phyloP scores from a whole-genome alignment of 2,113 vertebrate genomes.

The Lutjanus erythropterus region DNA sequence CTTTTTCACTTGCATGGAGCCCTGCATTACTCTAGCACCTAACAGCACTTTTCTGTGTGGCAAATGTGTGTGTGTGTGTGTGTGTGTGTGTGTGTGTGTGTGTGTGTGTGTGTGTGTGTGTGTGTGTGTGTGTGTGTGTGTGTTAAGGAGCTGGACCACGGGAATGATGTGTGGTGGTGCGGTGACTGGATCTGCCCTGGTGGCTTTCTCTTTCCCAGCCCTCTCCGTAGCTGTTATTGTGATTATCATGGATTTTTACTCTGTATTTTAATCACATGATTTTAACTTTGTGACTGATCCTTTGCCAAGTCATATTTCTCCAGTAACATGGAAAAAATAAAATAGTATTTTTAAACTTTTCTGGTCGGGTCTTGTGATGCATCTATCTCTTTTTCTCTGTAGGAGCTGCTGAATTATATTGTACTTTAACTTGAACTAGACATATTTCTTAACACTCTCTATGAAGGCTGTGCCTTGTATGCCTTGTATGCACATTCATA shows the following conservation, averaged over 20 bases:
- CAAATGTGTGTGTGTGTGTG: slow-evolving; percentile 5
- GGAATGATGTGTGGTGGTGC: slow-evolving; percentile 50
- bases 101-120: slow-evolving; percentile 17
- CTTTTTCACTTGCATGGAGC: neutral
- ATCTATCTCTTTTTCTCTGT: neutral
- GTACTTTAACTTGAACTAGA: neutral
- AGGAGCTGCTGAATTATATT: neutral
- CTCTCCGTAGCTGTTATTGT: slow-evolving; percentile 47
- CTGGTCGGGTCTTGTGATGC: neutral
- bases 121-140: slow-evolving; percentile 18
- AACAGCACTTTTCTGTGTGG: slow-evolving; percentile 22
- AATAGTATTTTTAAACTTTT: slow-evolving; percentile 21
- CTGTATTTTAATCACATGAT: slow-evolving; percentile 41
- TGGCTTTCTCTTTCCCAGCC: slow-evolving; percentile 51
- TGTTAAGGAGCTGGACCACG: slow-evolving; percentile 31
- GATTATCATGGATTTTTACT: slow-evolving; percentile 51
- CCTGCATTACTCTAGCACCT: slow-evolving; percentile 6
- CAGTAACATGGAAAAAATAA: slow-evolving; percentile 6
- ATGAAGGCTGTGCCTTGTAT: no score
- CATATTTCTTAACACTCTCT: no score
- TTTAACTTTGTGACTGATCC: slow-evolving; percentile 41
- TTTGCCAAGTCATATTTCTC: slow-evolving; percentile 33
- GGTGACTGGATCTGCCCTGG: slow-evolving; percentile 55
- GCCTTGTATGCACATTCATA: no score
- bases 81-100: slow-evolving; percentile 19